phyloP scores from a whole-genome alignment of 2,888 invertebrate species.

The Dryobota labecula region DNA sequence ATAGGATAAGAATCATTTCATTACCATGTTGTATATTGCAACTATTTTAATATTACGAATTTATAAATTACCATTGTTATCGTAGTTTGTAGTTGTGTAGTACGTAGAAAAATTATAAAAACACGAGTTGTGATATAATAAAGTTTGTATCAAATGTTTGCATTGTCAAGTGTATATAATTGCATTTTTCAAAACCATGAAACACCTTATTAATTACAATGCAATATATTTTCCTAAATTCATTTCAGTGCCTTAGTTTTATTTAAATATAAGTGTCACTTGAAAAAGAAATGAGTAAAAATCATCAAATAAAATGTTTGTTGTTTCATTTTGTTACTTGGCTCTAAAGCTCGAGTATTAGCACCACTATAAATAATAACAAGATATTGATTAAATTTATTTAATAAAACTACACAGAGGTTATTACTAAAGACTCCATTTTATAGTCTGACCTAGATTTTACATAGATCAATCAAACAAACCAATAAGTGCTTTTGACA shows the following conservation, averaged over 20 bases:
- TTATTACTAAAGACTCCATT: constrained; percentile 83
- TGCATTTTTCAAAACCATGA: constrained; percentile 54
- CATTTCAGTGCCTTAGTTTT: constrained; percentile 64
- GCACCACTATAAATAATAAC: constrained; percentile 57
- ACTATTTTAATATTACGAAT: constrained; percentile 86
- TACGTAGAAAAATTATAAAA: constrained; percentile 72
- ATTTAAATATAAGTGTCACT: constrained; percentile 67
- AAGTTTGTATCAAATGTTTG: constrained; percentile 63
- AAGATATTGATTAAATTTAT: constrained; percentile 83
- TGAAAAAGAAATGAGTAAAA: constrained; percentile 74
- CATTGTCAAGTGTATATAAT: constrained; percentile 74
- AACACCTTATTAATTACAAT: constrained; percentile 66
- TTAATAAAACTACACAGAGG: constrained; percentile 88
- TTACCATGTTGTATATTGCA: constrained; percentile 80
- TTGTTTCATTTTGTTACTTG: constrained; percentile 67
- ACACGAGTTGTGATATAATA: constrained; percentile 77
- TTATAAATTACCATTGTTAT: constrained; percentile 87
- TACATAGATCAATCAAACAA: constrained; percentile 85
- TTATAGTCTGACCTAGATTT: constrained; percentile 82
- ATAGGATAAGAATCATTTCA: constrained; percentile 80
- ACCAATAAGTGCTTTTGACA: constrained; percentile 84
- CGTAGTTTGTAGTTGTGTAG: constrained; percentile 84
- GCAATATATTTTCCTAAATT: constrained; percentile 64
- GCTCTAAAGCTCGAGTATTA: background rate
- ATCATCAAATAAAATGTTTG: constrained; percentile 64